These are phyloP conservation scores for Brachyopa scutellaris DNA, from an alignment of 2,888 invertebrate genomes.

Conservation along the genomic window DNA sequence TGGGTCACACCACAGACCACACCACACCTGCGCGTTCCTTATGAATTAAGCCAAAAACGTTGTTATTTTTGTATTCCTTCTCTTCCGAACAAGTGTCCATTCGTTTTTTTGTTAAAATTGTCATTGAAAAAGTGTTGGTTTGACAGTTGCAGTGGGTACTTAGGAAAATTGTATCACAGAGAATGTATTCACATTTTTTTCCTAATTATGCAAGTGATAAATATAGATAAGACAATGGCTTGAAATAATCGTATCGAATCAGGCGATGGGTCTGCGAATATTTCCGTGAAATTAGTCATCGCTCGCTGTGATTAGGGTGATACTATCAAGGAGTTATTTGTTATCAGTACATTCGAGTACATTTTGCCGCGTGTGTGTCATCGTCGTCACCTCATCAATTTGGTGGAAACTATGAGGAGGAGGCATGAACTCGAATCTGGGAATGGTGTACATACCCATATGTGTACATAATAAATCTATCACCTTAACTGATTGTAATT, in stretches of 20 bases:
- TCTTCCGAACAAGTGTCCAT: constrained; percentile 2
- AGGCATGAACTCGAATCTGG: not conserved
- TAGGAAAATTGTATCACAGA: too few relatives aligned
- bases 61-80: constrained; percentile 34
- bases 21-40: constrained; percentile 31
- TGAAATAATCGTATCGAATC: constrained; percentile 4
- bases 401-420: not conserved
- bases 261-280: constrained; percentile 31
- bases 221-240: not conserved
- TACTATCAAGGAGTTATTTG: constrained; percentile 3
- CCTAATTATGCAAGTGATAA: not conserved
- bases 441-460: too few relatives aligned
- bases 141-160: too few relatives aligned
- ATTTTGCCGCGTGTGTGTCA: not conserved
- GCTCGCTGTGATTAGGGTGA: constrained; percentile 4
- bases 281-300: constrained; percentile 37
- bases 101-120: too few relatives aligned
- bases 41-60: constrained; percentile 43
- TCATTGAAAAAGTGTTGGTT: too few relatives aligned
- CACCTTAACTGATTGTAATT: constrained; percentile 46
- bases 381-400: not conserved
- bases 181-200: not conserved
- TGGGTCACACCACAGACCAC: constrained; percentile 65
- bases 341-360: constrained; percentile 41
- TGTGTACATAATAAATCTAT: too few relatives aligned